phyloP scores from a whole-genome alignment of 2,888 invertebrate genomes.

The Scaptomyza cyrtandrae region DNA sequence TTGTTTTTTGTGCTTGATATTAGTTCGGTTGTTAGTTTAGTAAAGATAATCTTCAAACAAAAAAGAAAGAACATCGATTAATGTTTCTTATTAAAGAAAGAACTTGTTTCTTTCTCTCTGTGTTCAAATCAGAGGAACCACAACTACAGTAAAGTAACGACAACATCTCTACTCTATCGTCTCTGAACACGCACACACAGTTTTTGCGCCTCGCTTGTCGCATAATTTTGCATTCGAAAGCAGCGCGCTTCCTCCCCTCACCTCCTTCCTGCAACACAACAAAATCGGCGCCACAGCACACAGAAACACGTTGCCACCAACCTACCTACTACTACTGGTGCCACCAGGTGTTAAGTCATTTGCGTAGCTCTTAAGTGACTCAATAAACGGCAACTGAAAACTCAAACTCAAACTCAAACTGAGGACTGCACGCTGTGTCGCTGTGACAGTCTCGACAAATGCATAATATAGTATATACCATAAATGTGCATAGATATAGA shows the following conservation, averaged over 20 bases:
- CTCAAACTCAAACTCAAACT: slow-evolving; percentile 49
- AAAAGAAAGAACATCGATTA: no score
- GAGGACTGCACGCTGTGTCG: slow-evolving; percentile 69
- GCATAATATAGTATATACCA: slow-evolving; percentile 18
- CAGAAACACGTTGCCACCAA: slow-evolving; percentile 40
- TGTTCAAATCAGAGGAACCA: background rate
- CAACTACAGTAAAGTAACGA: background rate
- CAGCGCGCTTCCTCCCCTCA: slow-evolving; percentile 11
- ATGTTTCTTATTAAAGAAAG: no score
- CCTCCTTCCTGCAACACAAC: background rate
- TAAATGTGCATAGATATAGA: slow-evolving; percentile 4
- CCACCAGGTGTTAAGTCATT: slow-evolving; percentile 79
- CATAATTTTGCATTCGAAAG: slow-evolving; percentile 75
- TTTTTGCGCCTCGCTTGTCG: slow-evolving; percentile 53
- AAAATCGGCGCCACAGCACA: no score
- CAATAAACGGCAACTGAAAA: slow-evolving; percentile 65
- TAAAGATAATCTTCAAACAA: no score
- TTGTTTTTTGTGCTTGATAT: no score
- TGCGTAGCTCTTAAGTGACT: slow-evolving; percentile 73
- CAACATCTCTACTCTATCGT: slow-evolving; percentile 22
- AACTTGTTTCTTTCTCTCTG: background rate
- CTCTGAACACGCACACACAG: background rate
- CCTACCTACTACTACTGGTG: slow-evolving; percentile 16
- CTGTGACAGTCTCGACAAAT: slow-evolving; percentile 14
- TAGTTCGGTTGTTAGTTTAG: no score